Conservation (phyloP, 2,797 vertebrate genomes). For the Nannoperca obscura region DNA sequence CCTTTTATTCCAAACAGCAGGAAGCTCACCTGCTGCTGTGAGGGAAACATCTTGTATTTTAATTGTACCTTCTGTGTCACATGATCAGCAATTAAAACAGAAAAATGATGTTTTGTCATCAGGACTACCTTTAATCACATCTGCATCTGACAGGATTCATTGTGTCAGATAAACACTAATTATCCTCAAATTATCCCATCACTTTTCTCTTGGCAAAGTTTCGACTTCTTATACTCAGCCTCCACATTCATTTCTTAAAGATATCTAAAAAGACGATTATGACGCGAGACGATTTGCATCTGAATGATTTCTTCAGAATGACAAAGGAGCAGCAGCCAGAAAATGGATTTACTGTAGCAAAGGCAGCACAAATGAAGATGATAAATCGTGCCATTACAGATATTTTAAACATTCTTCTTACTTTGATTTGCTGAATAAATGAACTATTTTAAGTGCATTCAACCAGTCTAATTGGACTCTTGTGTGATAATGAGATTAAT, state of each 20-base stretch:
- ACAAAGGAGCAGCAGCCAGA: slow-evolving; percentile 10
- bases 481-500: slow-evolving; percentile 41
- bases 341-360: slow-evolving; percentile 37
- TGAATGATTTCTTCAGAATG: slow-evolving; percentile 8
- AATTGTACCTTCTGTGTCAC: neutral
- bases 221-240: neutral
- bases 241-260: neutral
- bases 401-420: slow-evolving; percentile 27
- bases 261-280: neutral
- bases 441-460: slow-evolving; percentile 38
- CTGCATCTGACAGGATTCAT: slow-evolving; percentile 3
- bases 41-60: slow-evolving; percentile 5
- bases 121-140: neutral
- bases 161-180: neutral
- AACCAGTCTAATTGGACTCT: slow-evolving; percentile 38
- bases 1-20: slow-evolving; percentile 9
- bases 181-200: neutral
- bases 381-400: slow-evolving; percentile 23
- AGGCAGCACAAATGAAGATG: slow-evolving; percentile 14
- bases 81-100: neutral
- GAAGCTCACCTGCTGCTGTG: slow-evolving; percentile 20
- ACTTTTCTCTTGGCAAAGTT: neutral
- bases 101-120: slow-evolving; percentile 18
- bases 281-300: slow-evolving; percentile 27
- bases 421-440: slow-evolving; percentile 44